Conservation (phyloP, 2,888 invertebrate species). For the Adineta ricciae region DNA sequence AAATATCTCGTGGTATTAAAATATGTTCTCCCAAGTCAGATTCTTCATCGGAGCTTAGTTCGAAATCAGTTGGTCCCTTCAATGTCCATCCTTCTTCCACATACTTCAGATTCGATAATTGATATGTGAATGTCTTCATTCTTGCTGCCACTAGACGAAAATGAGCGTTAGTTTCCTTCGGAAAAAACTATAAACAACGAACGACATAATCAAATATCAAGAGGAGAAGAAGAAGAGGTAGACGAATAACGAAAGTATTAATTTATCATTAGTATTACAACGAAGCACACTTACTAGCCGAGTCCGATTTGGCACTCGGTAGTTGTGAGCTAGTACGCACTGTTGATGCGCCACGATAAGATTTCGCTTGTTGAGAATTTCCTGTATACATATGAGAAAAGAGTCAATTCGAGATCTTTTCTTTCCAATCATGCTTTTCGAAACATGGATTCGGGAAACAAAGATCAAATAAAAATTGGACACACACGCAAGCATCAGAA, state of each 20-base stretch:
- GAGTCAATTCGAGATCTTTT: neutral
- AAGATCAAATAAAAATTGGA: neutral
- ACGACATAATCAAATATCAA: neutral
- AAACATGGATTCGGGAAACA: neutral
- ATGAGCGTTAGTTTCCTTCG: neutral
- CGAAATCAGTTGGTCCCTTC: neutral
- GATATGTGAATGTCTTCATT: constrained; percentile 49
- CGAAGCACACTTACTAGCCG: neutral
- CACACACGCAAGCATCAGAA: too few relatives aligned
- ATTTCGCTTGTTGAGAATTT: neutral
- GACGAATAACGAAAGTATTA: neutral
- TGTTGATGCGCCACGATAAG: neutral
- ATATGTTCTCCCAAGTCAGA: neutral
- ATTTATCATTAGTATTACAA: neutral
- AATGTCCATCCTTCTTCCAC: constrained; percentile 48
- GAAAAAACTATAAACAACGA: neutral
- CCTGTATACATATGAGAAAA: neutral
- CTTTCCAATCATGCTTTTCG: neutral
- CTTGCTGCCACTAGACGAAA: constrained; percentile 40
- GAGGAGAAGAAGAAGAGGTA: neutral
- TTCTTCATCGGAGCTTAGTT: neutral
- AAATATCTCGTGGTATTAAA: neutral
- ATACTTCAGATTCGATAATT: constrained; percentile 47
- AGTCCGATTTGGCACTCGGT: neutral
- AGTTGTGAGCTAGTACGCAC: neutral